Evolutionary conservation across 2,113 vertebrate species (phyloP).

Genomic region (Notechis scutatus): DNA sequence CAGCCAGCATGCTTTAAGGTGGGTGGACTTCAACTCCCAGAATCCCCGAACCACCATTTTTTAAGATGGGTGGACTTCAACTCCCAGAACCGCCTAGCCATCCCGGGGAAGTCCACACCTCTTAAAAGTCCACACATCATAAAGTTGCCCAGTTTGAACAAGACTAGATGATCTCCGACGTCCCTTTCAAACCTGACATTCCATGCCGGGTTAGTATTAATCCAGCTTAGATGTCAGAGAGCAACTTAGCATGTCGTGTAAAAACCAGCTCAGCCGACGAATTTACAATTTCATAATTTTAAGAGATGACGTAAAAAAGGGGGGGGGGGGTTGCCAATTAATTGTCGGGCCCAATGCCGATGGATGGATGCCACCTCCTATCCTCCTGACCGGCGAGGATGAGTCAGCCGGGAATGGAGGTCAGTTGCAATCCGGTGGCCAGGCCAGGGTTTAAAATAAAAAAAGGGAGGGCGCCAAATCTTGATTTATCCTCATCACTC

Average conservation of each 20-base stretch:
- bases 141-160: not conserved
- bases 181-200: not conserved
- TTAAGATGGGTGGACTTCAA: not conserved
- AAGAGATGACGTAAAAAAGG: not conserved
- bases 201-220: not conserved
- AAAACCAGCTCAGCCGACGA: not conserved
- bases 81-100: not conserved
- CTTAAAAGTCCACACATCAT: not conserved
- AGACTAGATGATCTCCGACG: not conserved
- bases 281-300: not conserved
- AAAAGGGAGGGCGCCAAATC: not conserved
- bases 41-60: too few species aligned
- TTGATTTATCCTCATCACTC: not conserved
- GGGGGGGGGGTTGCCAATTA: rapidly evolving
- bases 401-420: not conserved
- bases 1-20: too few species aligned
- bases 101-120: not conserved
- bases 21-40: too few species aligned
- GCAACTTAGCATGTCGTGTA: not conserved
- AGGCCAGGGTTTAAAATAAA: not conserved
- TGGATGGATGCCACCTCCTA: not conserved
- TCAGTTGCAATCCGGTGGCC: not conserved
- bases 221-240: not conserved
- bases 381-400: not conserved
- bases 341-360: not conserved